phyloP scores from a whole-genome alignment of 2,797 vertebrate genomes.

The Syngnathus rostellatus region DNA sequence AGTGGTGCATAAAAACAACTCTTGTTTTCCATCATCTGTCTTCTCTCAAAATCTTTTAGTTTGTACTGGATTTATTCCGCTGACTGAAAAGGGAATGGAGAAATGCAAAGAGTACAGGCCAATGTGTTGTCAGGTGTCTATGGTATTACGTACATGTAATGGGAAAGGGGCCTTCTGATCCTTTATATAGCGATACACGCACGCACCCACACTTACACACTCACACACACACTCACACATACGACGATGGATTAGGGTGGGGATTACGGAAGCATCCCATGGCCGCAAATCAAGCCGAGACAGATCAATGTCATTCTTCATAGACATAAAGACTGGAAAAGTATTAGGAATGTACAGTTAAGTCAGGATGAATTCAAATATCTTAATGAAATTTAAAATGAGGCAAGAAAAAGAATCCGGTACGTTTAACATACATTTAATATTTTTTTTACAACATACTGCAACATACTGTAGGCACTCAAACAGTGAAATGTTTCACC shows the following conservation, averaged over 20 bases:
- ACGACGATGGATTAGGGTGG: slow-evolving; percentile 55
- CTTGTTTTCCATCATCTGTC: slow-evolving; percentile 13
- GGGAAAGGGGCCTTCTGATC: slow-evolving; percentile 46
- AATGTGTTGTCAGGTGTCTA: slow-evolving; percentile 49
- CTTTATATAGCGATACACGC: slow-evolving; percentile 43
- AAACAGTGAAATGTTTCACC: no score
- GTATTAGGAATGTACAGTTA: slow-evolving; percentile 34
- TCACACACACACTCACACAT: slow-evolving; percentile 26
- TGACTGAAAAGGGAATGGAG: slow-evolving; percentile 40
- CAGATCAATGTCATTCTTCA: slow-evolving; percentile 56
- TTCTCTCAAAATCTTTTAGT: slow-evolving; percentile 39
- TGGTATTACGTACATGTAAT: slow-evolving; percentile 37
- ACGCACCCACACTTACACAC: slow-evolving; percentile 21
- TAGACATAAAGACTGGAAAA: slow-evolving; percentile 30
- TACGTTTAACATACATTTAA: no score
- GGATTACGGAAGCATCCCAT: slow-evolving; percentile 50
- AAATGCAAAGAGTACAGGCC: slow-evolving; percentile 34
- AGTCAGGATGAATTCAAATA: slow-evolving; percentile 38
- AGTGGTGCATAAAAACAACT: not conserved
- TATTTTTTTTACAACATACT: no score
- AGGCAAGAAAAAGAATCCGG: not conserved
- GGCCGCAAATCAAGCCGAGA: slow-evolving; percentile 55
- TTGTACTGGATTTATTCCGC: slow-evolving; percentile 38
- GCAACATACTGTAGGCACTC: no score
- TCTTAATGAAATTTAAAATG: slow-evolving; percentile 19